Evolutionary conservation across 2,888 invertebrate genomes (phyloP), one percentile per base, ranked within the genome.

Genomic region (Electrophaes corylata): DNA sequence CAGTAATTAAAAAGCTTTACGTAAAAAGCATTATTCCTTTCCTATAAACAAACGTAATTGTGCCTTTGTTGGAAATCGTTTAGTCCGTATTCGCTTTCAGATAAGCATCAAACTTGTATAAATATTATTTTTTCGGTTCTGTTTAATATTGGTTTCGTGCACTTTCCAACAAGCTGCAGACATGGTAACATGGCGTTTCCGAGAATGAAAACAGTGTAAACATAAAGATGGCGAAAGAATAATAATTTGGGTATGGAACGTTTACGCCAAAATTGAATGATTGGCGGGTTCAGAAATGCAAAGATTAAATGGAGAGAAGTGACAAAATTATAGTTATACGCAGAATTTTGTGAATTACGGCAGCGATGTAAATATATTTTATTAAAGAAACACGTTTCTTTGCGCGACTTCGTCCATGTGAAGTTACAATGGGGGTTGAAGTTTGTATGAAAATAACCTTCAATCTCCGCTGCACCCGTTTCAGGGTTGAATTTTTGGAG

Each of bases 221-320:
- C 76, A 84, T 80, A 74, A 83, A 82, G 81, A 79, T 67, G 72
- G 68, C 60, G 70, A 73, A 78, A 74, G 75, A 75, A 81, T 76
- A 75, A 75, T 65, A 54, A 65, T 79, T 81, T 77, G 70, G 73
- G 70, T 69, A 68, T 51, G 69, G 60, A 71, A 56, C 75, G 72
- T 75, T 81, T 79, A 79, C 71, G 65, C 72, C 72, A 74, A 82
- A 86, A 84, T 83, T 85, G 81, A 79, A 83, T 84, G 85, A 84
- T 86, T 84, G 83, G 74, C 64, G 62, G 72, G 70, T 75, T 26
- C 40, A 39, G 40, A 18, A 48, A 5, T 19, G 53, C 60, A 60
- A 59, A 63, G 72, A 73, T 64, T 67, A 66, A 56, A 57, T 58
- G 57, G 39, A 71, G 67, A 67, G 74, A 77, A 76, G 56, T 68